Conservation (phyloP, 1,140 invertebrate genomes). For the Paralvinella palmiformis region DNA sequence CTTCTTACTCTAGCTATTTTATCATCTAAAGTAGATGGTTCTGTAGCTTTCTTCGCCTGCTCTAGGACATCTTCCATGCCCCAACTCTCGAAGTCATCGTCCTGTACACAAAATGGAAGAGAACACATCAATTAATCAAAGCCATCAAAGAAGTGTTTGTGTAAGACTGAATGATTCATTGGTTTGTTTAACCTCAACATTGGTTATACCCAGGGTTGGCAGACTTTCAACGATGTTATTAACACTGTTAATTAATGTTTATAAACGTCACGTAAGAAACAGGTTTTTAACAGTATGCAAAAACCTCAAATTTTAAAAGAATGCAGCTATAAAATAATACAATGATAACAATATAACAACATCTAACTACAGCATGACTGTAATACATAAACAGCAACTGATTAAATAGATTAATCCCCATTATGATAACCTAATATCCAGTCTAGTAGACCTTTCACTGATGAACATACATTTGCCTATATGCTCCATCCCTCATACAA, state of each 20-base stretch:
- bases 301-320: too few relatives aligned
- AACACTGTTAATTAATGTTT: too few relatives aligned
- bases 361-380: too few relatives aligned
- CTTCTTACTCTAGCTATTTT: constrained; percentile 67
- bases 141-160: not conserved
- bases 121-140: not conserved
- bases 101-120: constrained; percentile 1
- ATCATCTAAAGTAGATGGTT: constrained; percentile 64
- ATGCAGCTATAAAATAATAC: too few relatives aligned
- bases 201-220: not conserved
- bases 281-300: too few relatives aligned
- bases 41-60: constrained; percentile 73
- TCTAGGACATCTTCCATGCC: constrained; percentile 77
- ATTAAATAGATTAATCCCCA: too few relatives aligned
- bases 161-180: not conserved
- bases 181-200: not conserved
- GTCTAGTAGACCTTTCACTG: too few relatives aligned
- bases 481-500: too few relatives aligned
- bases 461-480: too few relatives aligned
- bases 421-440: too few relatives aligned
- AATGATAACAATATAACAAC: too few relatives aligned
- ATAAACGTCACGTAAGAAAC: not conserved
- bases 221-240: not conserved
- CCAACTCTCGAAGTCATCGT: constrained; percentile 43
- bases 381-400: too few relatives aligned